Base-by-base conservation (phyloP, 1,140 invertebrate genomes). In the Contarinia nasturtii region DNA sequence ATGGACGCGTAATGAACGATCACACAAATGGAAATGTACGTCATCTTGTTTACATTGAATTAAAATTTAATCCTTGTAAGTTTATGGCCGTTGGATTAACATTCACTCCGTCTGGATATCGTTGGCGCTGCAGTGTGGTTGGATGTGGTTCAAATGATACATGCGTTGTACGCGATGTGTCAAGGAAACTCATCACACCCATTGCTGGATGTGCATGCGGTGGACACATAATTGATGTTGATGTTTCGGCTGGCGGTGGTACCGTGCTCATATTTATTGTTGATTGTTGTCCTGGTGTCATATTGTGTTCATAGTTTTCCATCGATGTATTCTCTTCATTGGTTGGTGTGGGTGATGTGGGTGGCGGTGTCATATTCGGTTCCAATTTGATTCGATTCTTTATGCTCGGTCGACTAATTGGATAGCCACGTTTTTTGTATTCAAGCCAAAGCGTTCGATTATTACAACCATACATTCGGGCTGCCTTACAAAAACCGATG, bases 401-500 rank as follows among this genome's bases (percentile, higher is more conserved):
- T 21, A 82, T 73, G 56, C 79, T 82, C 1, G 80, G 76, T 46
- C 82, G 62, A 50, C 76, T 80, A 50, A 81, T 78, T 1, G 80
- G 80, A 57, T 86, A 86, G 0, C 83, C 83, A 15, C 79, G 70
- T 59, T 82, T 83, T 54, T 83, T 84, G 56, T 85, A 86, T 54
- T 87, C 82, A 14, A 86, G 66, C 83, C 83, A 87, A 1, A 87
- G 61, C 0, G 83, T 86, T 33, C 82, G 69, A 62, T 85, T 86
- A 63, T 86, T 87, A 1, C 86, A 82, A 14, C 82, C 82, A 58
- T 79, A 86, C 61, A 84, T 73, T 36, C 80, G 68, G 0, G 82
- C 83, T 7, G 82, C 82, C 53, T 85, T 85, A 60, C 82, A 86
- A 61, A 86, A 86, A 1, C 83, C 83, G 49, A 86, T 83, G 17